These are phyloP conservation scores for Labrus mixtus DNA, from an alignment of 2,113 vertebrate genomes.

Conservation along the genomic window DNA sequence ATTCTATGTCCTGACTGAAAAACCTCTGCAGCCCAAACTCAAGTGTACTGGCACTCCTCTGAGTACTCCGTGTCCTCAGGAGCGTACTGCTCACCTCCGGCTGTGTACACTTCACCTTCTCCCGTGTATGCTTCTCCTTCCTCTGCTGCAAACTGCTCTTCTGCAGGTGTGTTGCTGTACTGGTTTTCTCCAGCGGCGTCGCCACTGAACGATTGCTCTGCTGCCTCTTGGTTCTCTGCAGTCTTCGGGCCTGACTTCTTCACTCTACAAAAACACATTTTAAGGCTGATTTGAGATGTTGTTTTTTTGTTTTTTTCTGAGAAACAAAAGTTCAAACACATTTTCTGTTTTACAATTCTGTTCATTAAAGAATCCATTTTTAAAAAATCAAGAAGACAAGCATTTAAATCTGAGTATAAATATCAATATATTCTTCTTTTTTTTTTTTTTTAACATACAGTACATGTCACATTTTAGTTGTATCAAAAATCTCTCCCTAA, in stretches of 20 bases:
- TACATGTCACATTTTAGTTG: too few relatives aligned
- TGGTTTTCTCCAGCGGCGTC: conserved; percentile 27
- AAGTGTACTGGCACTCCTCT: conserved; percentile 67
- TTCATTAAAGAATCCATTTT: too few relatives aligned
- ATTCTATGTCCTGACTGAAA: conserved; percentile 60
- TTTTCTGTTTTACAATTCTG: too few relatives aligned
- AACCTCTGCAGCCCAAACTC: conserved; percentile 41
- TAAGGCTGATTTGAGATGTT: too few relatives aligned
- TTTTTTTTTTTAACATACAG: too few relatives aligned
- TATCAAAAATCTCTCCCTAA: too few relatives aligned
- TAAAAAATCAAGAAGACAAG: too few relatives aligned
- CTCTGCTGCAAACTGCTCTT: not conserved
- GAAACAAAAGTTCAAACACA: too few relatives aligned
- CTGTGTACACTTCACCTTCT: not conserved
- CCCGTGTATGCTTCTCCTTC: conserved; percentile 2
- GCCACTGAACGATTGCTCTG: conserved; percentile 2
- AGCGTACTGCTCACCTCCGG: conserved; percentile 42
- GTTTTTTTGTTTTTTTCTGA: too few relatives aligned
- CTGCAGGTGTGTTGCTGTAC: not conserved
- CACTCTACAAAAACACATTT: conserved; percentile 30
- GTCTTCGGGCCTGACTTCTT: conserved; percentile 70
- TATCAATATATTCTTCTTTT: too few relatives aligned
- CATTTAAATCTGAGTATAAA: too few relatives aligned
- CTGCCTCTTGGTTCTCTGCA: conserved; percentile 47
- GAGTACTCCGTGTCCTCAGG: conserved; percentile 58